These are phyloP conservation scores for Drosophila paracracens DNA, from an alignment of 2,888 invertebrate species.

Conservation along the genomic window DNA sequence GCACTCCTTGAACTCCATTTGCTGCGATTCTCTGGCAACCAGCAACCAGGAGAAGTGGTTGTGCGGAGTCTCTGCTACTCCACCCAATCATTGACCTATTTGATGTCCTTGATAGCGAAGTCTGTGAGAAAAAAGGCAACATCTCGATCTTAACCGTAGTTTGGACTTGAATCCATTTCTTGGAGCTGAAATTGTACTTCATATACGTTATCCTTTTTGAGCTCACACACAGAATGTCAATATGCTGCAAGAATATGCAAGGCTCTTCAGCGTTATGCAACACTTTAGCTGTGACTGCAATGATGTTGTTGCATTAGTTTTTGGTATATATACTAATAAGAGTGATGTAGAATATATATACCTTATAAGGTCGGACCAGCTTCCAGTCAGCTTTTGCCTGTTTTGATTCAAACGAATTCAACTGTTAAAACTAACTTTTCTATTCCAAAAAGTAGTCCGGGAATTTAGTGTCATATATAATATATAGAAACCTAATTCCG, in stretches of 20 bases:
- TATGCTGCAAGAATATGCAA: neutral
- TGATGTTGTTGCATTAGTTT: neutral
- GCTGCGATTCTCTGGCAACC: neutral
- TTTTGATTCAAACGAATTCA: neutral
- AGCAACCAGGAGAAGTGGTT: conserved; percentile 12
- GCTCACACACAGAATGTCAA: neutral
- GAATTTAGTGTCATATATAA: neutral
- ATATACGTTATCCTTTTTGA: neutral
- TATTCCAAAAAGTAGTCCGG: neutral
- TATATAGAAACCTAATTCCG: neutral
- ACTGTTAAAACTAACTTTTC: neutral
- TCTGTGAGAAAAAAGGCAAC: conserved; percentile 14
- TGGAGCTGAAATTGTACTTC: conserved; percentile 7
- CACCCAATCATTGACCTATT: conserved; percentile 24
- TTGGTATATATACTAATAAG: neutral
- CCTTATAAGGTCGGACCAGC: too few relatives aligned
- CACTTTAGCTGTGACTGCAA: neutral
- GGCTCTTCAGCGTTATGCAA: neutral
- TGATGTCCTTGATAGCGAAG: conserved; percentile 3
- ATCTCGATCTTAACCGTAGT: neutral
- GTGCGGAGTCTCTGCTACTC: neutral
- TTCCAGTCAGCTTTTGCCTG: too few relatives aligned
- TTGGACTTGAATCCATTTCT: neutral
- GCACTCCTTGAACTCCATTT: neutral
- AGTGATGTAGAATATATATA: neutral